Percentiles rank a stretch among this genome's conserved stretches.
Conservation (phyloP, 2,888 invertebrate species). For the Scelioninae gen. 1 region DNA sequence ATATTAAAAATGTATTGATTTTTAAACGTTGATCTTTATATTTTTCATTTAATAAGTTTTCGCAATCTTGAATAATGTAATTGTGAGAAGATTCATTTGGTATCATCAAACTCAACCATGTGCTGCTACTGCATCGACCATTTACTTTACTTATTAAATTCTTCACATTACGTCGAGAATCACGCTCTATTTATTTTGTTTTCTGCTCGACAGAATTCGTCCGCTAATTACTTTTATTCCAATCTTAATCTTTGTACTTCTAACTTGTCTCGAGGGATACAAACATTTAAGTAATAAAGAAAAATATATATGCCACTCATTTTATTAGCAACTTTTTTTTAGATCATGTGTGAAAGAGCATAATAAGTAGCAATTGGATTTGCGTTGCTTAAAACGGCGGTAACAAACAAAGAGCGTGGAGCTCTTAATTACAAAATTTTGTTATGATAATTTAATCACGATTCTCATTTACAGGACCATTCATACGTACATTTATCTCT, state of each 20-base stretch:
- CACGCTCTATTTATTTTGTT: slow-evolving; percentile 48
- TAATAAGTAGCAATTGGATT: slow-evolving; percentile 8
- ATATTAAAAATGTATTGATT: too few species aligned
- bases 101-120: slow-evolving; percentile 39
- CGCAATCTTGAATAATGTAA: slow-evolving; percentile 43
- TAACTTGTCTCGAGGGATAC: too few species aligned
- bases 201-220: slow-evolving; percentile 18
- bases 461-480: slow-evolving; percentile 35
- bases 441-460: slow-evolving; percentile 38
- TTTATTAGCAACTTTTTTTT: neutral
- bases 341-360: slow-evolving; percentile 3
- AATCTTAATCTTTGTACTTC: neutral
- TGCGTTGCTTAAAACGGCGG: slow-evolving; percentile 1
- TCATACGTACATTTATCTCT: slow-evolving; percentile 39
- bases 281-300: slow-evolving; percentile 9
- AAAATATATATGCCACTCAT: neutral
- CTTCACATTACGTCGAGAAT: slow-evolving; percentile 26
- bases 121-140: slow-evolving; percentile 30
- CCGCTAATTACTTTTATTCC: slow-evolving; percentile 44
- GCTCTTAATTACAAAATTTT: slow-evolving; percentile 28
- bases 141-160: slow-evolving; percentile 60
- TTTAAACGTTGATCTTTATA: too few species aligned
- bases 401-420: slow-evolving; percentile 19
- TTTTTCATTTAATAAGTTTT: slow-evolving; percentile 29
- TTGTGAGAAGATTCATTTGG: slow-evolving; percentile 40